Percentiles rank a stretch among this genome's conserved stretches.
Evolutionary conservation across 2,888 invertebrate genomes (phyloP).

Genomic region (Cheilosia soror): DNA sequence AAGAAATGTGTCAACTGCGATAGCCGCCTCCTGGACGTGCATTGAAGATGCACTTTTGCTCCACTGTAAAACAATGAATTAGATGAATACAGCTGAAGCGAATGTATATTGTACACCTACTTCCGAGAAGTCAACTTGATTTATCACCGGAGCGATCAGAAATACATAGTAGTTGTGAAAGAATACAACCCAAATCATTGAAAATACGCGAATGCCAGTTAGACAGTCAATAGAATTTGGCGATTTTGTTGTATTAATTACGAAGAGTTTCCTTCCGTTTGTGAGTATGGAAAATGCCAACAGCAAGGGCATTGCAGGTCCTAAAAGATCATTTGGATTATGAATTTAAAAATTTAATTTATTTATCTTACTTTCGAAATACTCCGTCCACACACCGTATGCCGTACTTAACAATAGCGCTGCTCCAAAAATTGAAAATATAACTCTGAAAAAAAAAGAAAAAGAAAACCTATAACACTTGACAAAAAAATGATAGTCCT

Average conservation of each 20-base stretch:
- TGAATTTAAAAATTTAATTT: background rate
- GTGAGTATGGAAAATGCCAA: constrained; percentile 9
- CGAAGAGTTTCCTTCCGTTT: constrained; percentile 6
- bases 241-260: background rate
- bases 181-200: constrained; percentile 20
- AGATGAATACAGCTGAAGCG: background rate
- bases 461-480: background rate
- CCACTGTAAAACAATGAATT: constrained; percentile 77
- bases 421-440: background rate
- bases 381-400: no score
- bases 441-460: background rate
- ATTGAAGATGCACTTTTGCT: constrained; percentile 80
- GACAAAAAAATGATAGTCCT: no score
- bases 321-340: background rate
- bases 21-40: constrained; percentile 83
- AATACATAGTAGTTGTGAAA: background rate
- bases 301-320: background rate
- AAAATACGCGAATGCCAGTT: constrained; percentile 8
- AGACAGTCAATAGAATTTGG: constrained; percentile 13
- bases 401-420: no score
- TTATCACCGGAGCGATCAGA: background rate
- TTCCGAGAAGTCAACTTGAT: background rate
- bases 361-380: no score
- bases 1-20: constrained; percentile 88
- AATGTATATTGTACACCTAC: background rate